Evolutionary conservation across 2,888 invertebrate species (phyloP).

Genomic region (Amorpha juglandis): DNA sequence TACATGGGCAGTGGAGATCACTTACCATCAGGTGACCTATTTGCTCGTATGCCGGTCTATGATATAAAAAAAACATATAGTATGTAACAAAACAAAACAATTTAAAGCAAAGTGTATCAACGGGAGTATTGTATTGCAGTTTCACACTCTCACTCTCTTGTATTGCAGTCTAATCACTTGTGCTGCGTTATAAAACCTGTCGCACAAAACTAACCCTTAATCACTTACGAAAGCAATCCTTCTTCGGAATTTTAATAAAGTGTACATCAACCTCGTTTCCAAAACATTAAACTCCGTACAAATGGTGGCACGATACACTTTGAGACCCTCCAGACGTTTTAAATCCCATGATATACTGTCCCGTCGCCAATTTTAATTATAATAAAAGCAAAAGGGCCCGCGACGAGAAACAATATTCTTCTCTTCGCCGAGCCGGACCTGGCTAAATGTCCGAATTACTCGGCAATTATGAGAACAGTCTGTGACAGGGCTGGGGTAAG

Average conservation of each 20-base stretch:
- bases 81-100: slow-evolving; percentile 14
- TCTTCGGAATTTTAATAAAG: neutral
- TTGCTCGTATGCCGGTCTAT: too few species aligned
- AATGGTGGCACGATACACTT: slow-evolving; percentile 3
- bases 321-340: neutral
- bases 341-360: slow-evolving; percentile 9
- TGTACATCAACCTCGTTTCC: neutral
- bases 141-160: too few species aligned
- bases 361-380: slow-evolving; percentile 22
- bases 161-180: too few species aligned
- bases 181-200: neutral
- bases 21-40: too few species aligned
- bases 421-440: slow-evolving; percentile 15
- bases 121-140: too few species aligned
- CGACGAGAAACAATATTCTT: slow-evolving; percentile 27
- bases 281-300: slow-evolving; percentile 9
- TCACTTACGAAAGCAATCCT: neutral
- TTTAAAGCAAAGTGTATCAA: slow-evolving; percentile 3
- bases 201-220: neutral
- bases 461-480: slow-evolving; percentile 24
- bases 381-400: slow-evolving; percentile 23
- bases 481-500: slow-evolving; percentile 1
- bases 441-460: slow-evolving; percentile 28
- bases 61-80: too few species aligned
- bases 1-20: too few species aligned